Base-by-base conservation (phyloP, 2,888 invertebrate genomes). In the Silvanus unidentatus region DNA sequence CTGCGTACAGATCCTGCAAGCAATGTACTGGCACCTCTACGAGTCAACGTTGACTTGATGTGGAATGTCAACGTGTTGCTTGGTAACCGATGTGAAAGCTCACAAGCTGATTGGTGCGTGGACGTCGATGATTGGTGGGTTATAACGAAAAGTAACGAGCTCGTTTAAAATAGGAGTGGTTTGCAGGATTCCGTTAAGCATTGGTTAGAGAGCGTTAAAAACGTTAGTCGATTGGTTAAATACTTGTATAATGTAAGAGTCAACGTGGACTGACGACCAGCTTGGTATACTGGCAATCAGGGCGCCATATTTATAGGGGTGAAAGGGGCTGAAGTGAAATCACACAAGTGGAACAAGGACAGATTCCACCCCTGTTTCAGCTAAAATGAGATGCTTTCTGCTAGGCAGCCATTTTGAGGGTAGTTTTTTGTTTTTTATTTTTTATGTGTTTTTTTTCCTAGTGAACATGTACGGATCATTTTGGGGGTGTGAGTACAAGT, bases 331-430 rank as follows among this genome's bases (percentile, higher is more conserved):
- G 70, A 65, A 69, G 71, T 69, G 68, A 70, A 71, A 71, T 71
- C 69, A 69, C 68, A 70, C 70, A 69, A 67, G 71, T 69, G 71
- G 70, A 67, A 72, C 69, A 72, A 71, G 71, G 72, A 72, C 69
- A 60, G 70, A 67, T 66, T 65, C 71, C 66, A 69, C 69, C 69
- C 71, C 70, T 69, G 70, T 70, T 70, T 69, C 70, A 68, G 67
- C 71, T 72, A 70, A 72, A 71, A 72, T 72, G 71, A 72, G 71
- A 72, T 72, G 72, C 72, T 72, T 71, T 72, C 72, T 71, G 71
- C 73, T 66, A 77, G 80, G 80, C 80, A 79, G 81, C 81, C 81
- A 80, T 80, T 81, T 81, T 80, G 80, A 80, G 80, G 80, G 80
- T 79, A 78, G 79, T 78, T 79, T 80, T 80, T 69, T 66, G 60